Conservation (phyloP, 1,140 invertebrate species). For the Procambarus clarkii region DNA sequence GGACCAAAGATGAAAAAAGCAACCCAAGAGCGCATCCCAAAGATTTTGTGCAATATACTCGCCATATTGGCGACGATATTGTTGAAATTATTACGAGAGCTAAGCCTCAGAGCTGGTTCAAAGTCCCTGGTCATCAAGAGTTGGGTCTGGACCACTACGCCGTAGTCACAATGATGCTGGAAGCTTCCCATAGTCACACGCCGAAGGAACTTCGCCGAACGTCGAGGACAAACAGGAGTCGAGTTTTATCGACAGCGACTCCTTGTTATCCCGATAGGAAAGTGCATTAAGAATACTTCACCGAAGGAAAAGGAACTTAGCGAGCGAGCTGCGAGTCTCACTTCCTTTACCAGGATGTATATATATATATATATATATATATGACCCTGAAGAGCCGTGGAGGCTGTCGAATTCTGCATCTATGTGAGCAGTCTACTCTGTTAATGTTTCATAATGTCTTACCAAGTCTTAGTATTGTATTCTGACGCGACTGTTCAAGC, state of each 20-base stretch:
- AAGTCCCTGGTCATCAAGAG: background rate
- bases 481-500: too few relatives aligned
- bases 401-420: too few relatives aligned
- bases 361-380: too few relatives aligned
- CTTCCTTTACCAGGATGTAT: too few relatives aligned
- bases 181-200: background rate
- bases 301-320: too few relatives aligned
- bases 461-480: too few relatives aligned
- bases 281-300: too few relatives aligned
- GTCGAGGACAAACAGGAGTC: background rate
- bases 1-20: constrained; percentile 29
- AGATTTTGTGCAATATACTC: constrained; percentile 65
- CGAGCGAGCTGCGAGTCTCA: too few relatives aligned
- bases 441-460: too few relatives aligned
- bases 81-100: background rate
- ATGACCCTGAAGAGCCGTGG: too few relatives aligned
- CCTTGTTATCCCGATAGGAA: background rate
- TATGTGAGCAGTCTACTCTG: too few relatives aligned
- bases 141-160: background rate
- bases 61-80: constrained; percentile 43
- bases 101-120: background rate
- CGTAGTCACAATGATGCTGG: background rate
- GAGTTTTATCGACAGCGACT: background rate
- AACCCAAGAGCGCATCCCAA: constrained; percentile 35
- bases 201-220: background rate